Base-by-base conservation (phyloP, 64 coral and sea anemone genomes). In the Montipora sp. region DNA sequence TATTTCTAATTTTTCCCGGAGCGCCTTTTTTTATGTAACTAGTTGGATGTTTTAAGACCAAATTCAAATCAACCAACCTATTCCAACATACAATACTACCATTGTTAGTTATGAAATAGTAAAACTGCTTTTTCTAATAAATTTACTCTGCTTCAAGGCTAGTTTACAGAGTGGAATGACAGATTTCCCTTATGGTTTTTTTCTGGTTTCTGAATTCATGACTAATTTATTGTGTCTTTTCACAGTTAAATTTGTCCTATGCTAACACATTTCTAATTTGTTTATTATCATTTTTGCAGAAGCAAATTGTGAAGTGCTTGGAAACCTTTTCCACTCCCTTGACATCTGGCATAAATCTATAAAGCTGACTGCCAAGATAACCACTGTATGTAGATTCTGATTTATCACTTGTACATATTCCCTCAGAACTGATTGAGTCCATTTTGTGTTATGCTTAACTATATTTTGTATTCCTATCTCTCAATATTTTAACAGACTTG, bases 271-370 rank as follows among this genome's bases (percentile, higher is more conserved):
- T 70, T 70, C 66, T 70, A 70, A 73, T 73, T 21, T 73, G 70
- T 73, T 73, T 73, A 21, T 73, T 73, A 21, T 73, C 70, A 70
- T 70, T 21, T 73, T 73, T 73, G 70, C 70, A 73, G 70, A n/a
- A 21, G 70, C 70, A n/a, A 73, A 73, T 21, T 73, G 70, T 21
- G 18, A 73, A 73, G 18, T 73, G 70, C 70, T 70, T 70, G 66
- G 13, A 70, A 70, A 70, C 66, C 80, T 92, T 51, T 83, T 92
- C 78, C 80, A 83, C 55, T 83, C 80, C 19, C 27, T 83, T 20
- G 53, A 83, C 58, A 66, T 68, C 59, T 84, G 81, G 81, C 81
- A 84, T 45, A 84, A 84, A 48, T 84, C 81, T 66, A 36, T 65
- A 11, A 84, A 84, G 58, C 27, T 84, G 57, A 84, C 81, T 60